These are phyloP conservation scores for Malachius bipustulatus DNA, from an alignment of 2,888 invertebrate species.

Conservation along the genomic window DNA sequence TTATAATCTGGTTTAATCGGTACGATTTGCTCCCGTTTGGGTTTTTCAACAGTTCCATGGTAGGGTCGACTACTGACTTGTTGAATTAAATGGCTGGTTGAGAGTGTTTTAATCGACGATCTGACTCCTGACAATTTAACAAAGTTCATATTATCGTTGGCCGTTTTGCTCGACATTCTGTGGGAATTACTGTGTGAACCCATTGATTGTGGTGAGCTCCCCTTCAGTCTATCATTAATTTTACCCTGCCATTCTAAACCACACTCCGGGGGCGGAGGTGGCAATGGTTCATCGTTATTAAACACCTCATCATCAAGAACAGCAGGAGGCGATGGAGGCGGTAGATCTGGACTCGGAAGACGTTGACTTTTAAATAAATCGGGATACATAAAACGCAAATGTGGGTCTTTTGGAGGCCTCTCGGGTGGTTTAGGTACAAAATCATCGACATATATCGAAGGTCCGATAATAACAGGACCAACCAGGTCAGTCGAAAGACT, in stretches of 20 bases:
- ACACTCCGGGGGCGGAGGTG: slow-evolving; percentile 50
- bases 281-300: slow-evolving; percentile 50
- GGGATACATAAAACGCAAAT: slow-evolving; percentile 41
- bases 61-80: slow-evolving; percentile 29
- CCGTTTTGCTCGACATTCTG: slow-evolving; percentile 17
- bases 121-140: slow-evolving; percentile 20
- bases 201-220: slow-evolving; percentile 31
- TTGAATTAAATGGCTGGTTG: slow-evolving; percentile 27
- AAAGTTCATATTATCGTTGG: slow-evolving; percentile 23
- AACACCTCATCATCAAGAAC: slow-evolving; percentile 47
- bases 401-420: slow-evolving; percentile 66
- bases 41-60: slow-evolving; percentile 16
- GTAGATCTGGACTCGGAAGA: slow-evolving; percentile 47
- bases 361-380: slow-evolving; percentile 40
- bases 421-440: slow-evolving; percentile 68
- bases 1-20: too few relatives aligned
- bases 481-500: slow-evolving; percentile 45
- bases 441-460: slow-evolving; percentile 51
- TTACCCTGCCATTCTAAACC: slow-evolving; percentile 30
- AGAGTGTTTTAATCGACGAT: slow-evolving; percentile 26
- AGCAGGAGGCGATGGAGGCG: slow-evolving; percentile 51
- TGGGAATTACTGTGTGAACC: slow-evolving; percentile 13
- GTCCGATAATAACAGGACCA: slow-evolving; percentile 50
- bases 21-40: slow-evolving; percentile 19
- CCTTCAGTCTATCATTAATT: slow-evolving; percentile 26